Evolutionary conservation across 2,888 invertebrate genomes (phyloP), one percentile per base, ranked within the genome.

Genomic region (Pharmacophagus antenor): DNA sequence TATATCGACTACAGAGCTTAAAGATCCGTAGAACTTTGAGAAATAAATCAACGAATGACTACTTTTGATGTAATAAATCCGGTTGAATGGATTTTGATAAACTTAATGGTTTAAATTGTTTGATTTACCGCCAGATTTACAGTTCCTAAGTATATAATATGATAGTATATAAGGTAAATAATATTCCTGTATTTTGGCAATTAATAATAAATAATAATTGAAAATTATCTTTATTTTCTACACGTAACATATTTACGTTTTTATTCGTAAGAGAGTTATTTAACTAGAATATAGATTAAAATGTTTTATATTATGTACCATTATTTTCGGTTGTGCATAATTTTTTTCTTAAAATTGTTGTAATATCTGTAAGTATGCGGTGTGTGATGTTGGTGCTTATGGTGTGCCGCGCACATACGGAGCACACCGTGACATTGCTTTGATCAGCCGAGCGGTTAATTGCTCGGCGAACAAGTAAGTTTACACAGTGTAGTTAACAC

Each of bases 371-470:
- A 37, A 2, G 31, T 37, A 37, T 27, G 27, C 7, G 27, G 10
- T 27, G 37, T 49, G 22, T 44, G 23, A 48, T 42, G 18, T 54
- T 42, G 48, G 12, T 50, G 44, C 18, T 49, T 20, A 56, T 48
- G 27, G 49, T 44, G 31, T 42, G 50, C 21, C 20, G 27, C n/a
- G 31, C 42, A 42, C 41, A 49, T 59, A 49, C 27, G 59, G 44
- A 27, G 37, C 46, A 22, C 59, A 31, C 49, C 59, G 54, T 54
- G 49, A 54, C 59, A 59, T 59, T 55, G 54, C 59, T 59, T 59
- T 59, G 59, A 59, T 54, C 59, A 54, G 59, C 20, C 49, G 27
- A 10, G 54, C 54, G 59, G 53, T 49, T 54, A 59, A 59, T 59
- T 59, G 59, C 49, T 50, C 31, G 59, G 49, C 59, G 48, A 27